A percentile compares a stretch with the other conserved stretches of the same genome.
Evolutionary conservation across 37 sponge, comb jelly and placozoan species (phyloP).

Genomic region (Aplysina aerophoba): DNA sequence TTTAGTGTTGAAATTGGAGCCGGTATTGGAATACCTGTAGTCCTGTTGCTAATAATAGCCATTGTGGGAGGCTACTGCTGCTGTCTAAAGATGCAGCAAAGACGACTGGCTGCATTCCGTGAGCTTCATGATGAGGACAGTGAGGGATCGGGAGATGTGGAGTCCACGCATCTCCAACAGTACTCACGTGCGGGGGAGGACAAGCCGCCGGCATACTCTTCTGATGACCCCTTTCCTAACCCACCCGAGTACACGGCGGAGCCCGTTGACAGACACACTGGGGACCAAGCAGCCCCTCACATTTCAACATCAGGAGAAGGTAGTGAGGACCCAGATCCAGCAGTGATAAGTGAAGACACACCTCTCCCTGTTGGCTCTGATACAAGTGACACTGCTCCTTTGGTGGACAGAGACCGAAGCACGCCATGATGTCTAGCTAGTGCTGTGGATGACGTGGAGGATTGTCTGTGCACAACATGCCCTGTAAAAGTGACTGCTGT

Average conservation of each 20-base stretch:
- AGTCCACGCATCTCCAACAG: not conserved
- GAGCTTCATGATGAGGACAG: not conserved
- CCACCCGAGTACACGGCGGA: constrained; percentile 23
- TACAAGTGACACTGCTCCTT: too few species aligned
- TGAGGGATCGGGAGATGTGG: not conserved
- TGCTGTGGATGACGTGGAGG: too few species aligned
- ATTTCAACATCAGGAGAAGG: not conserved
- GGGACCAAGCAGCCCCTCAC: not conserved
- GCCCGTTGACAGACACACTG: not conserved
- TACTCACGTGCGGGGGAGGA: not conserved
- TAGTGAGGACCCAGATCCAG: too few species aligned
- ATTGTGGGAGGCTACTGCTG: constrained; percentile 18
- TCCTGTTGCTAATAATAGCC: not conserved
- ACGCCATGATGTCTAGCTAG: too few species aligned
- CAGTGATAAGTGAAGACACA: too few species aligned
- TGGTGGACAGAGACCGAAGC: too few species aligned
- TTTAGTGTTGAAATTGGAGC: constrained; percentile 34
- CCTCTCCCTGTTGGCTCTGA: too few species aligned
- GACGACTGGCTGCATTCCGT: constrained; percentile 3
- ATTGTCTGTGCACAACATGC: too few species aligned
- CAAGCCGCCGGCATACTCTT: constrained; percentile 64
- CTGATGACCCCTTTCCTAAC: constrained; percentile 40
- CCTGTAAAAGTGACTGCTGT: too few species aligned
- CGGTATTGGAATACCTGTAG: constrained; percentile 19
- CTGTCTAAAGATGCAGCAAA: constrained; percentile 25